Percentiles rank a stretch among this genome's conserved stretches.
These are phyloP conservation scores for Diarsia rubi DNA, from an alignment of 2,888 invertebrate genomes.

Conservation along the genomic window DNA sequence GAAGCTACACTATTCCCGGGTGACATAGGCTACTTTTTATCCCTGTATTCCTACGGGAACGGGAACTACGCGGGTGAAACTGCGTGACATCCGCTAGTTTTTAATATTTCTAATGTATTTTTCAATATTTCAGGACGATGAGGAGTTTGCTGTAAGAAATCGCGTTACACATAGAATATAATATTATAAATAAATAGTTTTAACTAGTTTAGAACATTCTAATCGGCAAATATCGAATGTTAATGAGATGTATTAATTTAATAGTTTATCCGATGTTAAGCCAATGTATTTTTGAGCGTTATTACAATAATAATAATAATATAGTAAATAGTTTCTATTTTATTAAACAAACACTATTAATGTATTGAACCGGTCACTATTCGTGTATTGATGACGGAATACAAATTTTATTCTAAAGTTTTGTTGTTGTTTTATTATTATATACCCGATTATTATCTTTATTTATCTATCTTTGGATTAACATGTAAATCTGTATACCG, in stretches of 20 bases:
- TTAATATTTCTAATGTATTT: neutral
- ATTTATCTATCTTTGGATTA: neutral
- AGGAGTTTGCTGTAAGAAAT: slow-evolving; percentile 63
- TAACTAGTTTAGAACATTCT: slow-evolving; percentile 68
- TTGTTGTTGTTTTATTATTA: slow-evolving; percentile 79
- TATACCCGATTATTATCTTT: neutral
- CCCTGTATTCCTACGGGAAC: too few species aligned
- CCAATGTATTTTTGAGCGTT: slow-evolving; percentile 89
- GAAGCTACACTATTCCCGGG: too few species aligned
- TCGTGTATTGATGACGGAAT: slow-evolving; percentile 82
- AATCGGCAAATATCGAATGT: slow-evolving; percentile 67
- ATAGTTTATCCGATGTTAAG: slow-evolving; percentile 84
- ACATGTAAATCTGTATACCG: neutral
- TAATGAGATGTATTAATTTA: slow-evolving; percentile 64
- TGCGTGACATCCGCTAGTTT: too few species aligned
- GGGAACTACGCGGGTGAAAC: too few species aligned
- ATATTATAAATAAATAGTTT: slow-evolving; percentile 64
- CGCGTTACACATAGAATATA: slow-evolving; percentile 64
- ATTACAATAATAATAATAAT: slow-evolving; percentile 78
- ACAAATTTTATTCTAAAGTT: slow-evolving; percentile 90
- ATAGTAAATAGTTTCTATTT: slow-evolving; percentile 88
- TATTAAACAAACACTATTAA: slow-evolving; percentile 86
- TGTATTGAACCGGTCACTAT: slow-evolving; percentile 81
- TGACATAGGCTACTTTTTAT: too few species aligned
- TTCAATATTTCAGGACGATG: slow-evolving; percentile 62